Base-by-base conservation (phyloP, 2,113 vertebrate genomes). In the Ornithorhynchus anatinus region DNA sequence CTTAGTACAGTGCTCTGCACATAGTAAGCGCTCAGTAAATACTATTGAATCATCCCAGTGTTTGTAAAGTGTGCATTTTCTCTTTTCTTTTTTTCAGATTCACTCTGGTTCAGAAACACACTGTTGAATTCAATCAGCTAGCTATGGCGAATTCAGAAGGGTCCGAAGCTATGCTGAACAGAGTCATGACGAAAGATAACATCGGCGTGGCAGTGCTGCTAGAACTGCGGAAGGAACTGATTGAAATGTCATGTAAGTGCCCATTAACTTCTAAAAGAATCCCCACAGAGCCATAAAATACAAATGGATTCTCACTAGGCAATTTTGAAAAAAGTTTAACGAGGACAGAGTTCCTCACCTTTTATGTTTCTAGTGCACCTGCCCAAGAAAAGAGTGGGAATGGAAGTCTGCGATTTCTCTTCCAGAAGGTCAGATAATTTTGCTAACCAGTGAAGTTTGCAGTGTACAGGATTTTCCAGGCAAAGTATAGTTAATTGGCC, bases 121-220 rank as follows among this genome's bases (percentile, higher is more conserved):
- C 96, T 45, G 97, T 99, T 93, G 97, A 99, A 91, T 99, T 99
- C 91, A 99, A 99, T 92, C 97, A 99, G 85, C 92, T 99, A 84
- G 97, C 97, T 66, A 99, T 99, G 97, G 97, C 97, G 65, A 99
- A 99, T 91, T 99, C 97, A 0, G 97, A 99, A 86, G 97, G 97
- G 74, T 99, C 97, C 7, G 97, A 99, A 92, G 96, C 96, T 22
- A 99, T 99, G 97, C 84, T 99, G 89, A 99, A 99, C 92, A 94
- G 97, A 90, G 97, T 99, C 69, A 99, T 99, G 97, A 99, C 97
- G 32, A 99, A 99, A 91, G 97, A 99, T 83, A 99, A 99, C 89
- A 99, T 99, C 42, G 97, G 97, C 15, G 97, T 99, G 25, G 97
- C 97, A 36, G 94, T 97, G 4, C 91, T 99, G 69, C 91, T 99